phyloP scores from a whole-genome alignment of 2,113 vertebrate species.

The Syrmaticus mikado region DNA sequence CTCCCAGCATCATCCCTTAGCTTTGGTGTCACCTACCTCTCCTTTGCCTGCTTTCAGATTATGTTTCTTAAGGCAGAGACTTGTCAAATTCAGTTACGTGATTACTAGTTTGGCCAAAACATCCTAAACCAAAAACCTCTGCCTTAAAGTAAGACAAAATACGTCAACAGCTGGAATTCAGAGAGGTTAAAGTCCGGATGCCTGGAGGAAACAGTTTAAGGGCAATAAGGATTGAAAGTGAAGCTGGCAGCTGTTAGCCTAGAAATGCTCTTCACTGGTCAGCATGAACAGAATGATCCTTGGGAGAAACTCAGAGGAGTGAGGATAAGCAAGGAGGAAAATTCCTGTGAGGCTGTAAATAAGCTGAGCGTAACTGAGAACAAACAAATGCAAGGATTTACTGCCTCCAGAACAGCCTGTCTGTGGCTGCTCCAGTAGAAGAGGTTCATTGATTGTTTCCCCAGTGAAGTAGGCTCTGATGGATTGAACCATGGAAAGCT shows the following conservation, averaged over 20 bases:
- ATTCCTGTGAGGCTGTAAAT: conserved; percentile 3
- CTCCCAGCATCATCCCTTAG: background rate
- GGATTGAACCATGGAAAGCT: conserved; percentile 66
- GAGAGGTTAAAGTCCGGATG: background rate
- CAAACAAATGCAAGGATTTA: conserved; percentile 48
- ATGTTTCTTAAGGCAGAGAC: background rate
- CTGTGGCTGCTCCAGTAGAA: conserved; percentile 41
- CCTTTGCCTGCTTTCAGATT: background rate
- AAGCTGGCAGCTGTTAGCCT: conserved; percentile 27
- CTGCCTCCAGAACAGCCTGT: background rate
- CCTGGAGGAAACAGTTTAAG: conserved; percentile 19
- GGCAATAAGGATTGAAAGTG: conserved; percentile 13
- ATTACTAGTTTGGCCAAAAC: background rate
- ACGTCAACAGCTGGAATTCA: conserved; percentile 14
- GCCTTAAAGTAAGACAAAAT: conserved; percentile 11
- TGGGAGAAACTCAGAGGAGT: background rate
- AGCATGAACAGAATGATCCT: background rate
- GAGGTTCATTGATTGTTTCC: conserved; percentile 61
- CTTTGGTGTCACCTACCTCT: background rate
- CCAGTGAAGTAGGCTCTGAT: conserved; percentile 16
- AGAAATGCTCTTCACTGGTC: background rate
- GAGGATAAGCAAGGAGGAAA: background rate
- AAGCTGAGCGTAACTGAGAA: background rate
- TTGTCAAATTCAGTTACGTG: background rate
- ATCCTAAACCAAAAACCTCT: conserved; percentile 4